Evolutionary conservation across 2,797 vertebrate species (phyloP).

Genomic region (Mus caroli): DNA sequence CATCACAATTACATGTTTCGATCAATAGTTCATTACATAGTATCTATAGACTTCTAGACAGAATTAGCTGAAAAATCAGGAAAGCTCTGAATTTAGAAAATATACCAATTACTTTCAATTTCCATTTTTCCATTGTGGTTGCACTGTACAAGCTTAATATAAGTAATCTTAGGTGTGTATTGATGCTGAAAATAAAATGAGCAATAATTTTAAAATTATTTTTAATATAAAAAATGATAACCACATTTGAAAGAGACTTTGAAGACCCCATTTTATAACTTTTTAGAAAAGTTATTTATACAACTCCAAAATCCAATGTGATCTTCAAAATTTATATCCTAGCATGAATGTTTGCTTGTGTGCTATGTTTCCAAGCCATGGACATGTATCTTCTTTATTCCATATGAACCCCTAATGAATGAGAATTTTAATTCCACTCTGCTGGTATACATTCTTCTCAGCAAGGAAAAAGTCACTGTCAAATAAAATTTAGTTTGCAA

Average conservation of each 20-base stretch:
- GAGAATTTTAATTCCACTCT: not conserved
- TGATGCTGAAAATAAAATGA: not conserved
- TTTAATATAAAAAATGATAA: not conserved
- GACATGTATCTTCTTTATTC: not conserved
- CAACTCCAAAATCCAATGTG: not conserved
- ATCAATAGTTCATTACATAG: not conserved
- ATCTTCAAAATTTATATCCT: not conserved
- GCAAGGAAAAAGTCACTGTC: not conserved
- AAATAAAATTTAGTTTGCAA: conserved; percentile 12
- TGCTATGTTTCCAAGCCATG: not conserved
- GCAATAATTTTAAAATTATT: not conserved
- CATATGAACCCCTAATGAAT: not conserved
- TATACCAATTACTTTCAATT: not conserved
- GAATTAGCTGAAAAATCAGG: not conserved
- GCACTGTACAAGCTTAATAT: not conserved
- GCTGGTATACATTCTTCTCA: not conserved
- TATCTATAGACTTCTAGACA: not conserved
- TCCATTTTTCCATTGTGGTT: not conserved
- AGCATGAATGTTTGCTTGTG: not conserved
- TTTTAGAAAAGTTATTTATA: not conserved
- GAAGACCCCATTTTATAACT: not conserved
- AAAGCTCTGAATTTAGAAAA: not conserved
- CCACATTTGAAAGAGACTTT: not conserved
- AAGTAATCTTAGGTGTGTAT: not conserved
- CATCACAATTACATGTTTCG: not conserved